A percentile compares a stretch with the other conserved stretches of the same genome.
These are phyloP conservation scores for Eubasilissa regina DNA, from an alignment of 1,140 invertebrate species.

Conservation along the genomic window DNA sequence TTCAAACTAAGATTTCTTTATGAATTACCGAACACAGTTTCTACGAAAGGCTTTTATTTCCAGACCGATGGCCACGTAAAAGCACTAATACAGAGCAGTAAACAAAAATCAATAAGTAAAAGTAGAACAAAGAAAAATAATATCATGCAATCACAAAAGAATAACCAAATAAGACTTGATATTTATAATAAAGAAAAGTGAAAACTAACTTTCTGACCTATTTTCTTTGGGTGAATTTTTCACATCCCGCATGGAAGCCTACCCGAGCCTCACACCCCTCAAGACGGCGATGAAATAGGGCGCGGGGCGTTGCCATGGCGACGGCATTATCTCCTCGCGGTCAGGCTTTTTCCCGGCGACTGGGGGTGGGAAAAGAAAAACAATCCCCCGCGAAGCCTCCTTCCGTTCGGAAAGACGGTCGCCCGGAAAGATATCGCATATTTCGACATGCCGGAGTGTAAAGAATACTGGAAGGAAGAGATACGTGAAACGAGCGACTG, in stretches of 20 bases:
- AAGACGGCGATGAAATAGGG: constrained; percentile 37
- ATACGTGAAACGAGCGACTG: background rate
- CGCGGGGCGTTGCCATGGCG: constrained; percentile 56
- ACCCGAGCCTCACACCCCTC: background rate
- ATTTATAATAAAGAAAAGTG: constrained; percentile 25
- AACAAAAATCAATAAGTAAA: constrained; percentile 1
- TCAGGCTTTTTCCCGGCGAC: constrained; percentile 51
- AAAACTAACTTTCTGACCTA: constrained; percentile 42
- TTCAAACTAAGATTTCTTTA: too few species aligned
- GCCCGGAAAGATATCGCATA: constrained; percentile 40
- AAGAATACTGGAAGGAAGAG: background rate
- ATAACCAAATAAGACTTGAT: constrained; percentile 13
- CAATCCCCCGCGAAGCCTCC: constrained; percentile 40
- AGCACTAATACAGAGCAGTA: background rate
- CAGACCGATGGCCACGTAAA: background rate
- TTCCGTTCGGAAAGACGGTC: constrained; percentile 21
- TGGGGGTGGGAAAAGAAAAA: constrained; percentile 39
- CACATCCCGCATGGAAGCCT: constrained; percentile 22
- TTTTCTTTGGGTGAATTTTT: constrained; percentile 33
- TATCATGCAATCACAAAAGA: background rate
- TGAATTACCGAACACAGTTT: too few species aligned
- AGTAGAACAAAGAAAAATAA: background rate
- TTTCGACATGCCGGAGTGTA: constrained; percentile 20
- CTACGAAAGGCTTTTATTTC: too few species aligned
- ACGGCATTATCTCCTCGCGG: constrained; percentile 60